Conservation (phyloP, 2,888 invertebrate genomes). For the Julus scandinavius region DNA sequence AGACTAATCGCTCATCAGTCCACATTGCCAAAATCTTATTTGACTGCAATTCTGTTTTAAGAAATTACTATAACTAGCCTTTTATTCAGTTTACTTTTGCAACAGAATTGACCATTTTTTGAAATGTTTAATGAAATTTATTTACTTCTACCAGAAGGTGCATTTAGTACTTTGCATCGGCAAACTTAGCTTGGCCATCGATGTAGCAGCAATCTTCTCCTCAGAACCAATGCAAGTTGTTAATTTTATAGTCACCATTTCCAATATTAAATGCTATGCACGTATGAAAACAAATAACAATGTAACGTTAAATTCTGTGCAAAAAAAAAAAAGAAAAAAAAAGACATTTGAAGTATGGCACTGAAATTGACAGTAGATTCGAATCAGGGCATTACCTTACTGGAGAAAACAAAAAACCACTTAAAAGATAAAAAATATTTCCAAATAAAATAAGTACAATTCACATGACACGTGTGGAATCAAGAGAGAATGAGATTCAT, state of each 20-base stretch:
- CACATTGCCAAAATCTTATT: too few relatives aligned
- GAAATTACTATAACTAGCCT: too few relatives aligned
- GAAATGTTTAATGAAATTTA: too few relatives aligned
- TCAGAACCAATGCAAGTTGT: background rate
- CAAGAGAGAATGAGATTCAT: background rate
- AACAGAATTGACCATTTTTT: too few relatives aligned
- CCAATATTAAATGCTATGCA: background rate
- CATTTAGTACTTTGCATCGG: too few relatives aligned
- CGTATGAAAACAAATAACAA: conserved; percentile 27
- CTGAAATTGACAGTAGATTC: conserved; percentile 21
- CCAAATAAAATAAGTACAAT: conserved; percentile 33
- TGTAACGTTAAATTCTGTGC: conserved; percentile 21
- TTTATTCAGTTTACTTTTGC: too few relatives aligned
- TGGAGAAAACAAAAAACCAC: background rate
- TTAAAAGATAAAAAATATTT: background rate
- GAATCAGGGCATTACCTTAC: conserved; percentile 5
- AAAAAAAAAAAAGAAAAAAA: background rate
- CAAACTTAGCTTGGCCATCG: too few relatives aligned
- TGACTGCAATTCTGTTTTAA: too few relatives aligned
- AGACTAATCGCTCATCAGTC: too few relatives aligned
- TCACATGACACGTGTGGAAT: background rate
- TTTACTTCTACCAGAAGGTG: too few relatives aligned
- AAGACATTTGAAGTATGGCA: conserved; percentile 21
- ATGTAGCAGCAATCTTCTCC: background rate
- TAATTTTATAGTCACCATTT: conserved; percentile 14